Evolutionary conservation across 1,140 invertebrate genomes (phyloP).

Genomic region (Papilio polytes): DNA sequence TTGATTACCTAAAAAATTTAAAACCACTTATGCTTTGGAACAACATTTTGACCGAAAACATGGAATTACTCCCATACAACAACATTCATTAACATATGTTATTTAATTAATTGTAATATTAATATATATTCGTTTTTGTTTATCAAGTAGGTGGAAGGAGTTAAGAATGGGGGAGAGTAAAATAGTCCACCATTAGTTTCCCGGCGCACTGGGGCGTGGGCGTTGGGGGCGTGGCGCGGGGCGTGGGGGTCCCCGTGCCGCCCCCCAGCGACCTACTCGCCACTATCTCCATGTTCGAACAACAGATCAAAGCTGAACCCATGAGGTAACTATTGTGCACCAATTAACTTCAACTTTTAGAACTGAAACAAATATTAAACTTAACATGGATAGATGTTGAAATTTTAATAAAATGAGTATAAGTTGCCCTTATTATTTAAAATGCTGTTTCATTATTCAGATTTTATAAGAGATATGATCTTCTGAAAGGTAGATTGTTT

Average conservation of each 20-base stretch:
- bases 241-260: conserved; percentile 83
- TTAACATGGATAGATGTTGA: no score
- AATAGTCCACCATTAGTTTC: conserved; percentile 82
- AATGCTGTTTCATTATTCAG: no score
- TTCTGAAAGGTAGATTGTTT: no score
- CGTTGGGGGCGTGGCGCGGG: conserved; percentile 82
- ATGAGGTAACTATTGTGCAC: conserved; percentile 84
- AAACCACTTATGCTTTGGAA: no score
- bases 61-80: no score
- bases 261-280: conserved; percentile 84
- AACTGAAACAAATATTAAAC: no score
- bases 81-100: no score
- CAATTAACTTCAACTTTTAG: no score
- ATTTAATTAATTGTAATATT: not conserved
- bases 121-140: not conserved
- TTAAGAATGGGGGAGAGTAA: conserved; percentile 70
- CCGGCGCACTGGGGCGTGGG: conserved; percentile 84
- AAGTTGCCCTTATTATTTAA: no score
- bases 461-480: not conserved
- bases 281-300: conserved; percentile 87
- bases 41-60: no score
- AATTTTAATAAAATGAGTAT: no score
- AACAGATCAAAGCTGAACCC: conserved; percentile 88
- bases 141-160: conserved; percentile 64
- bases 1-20: no score